phyloP scores from a whole-genome alignment of 2,888 invertebrate genomes.

The Drosophila quinaria region DNA sequence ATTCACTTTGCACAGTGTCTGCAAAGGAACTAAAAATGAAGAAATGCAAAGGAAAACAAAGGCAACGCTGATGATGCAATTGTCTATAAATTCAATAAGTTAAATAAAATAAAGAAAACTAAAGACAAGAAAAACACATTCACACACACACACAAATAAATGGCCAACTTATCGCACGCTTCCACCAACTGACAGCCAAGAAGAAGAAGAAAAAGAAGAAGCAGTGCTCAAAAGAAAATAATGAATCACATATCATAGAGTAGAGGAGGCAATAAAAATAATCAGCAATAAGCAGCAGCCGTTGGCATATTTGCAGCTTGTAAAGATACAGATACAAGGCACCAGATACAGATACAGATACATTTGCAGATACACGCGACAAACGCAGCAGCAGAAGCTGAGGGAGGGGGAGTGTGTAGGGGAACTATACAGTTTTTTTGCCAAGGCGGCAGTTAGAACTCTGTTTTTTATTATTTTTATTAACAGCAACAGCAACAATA shows the following conservation, averaged over 20 bases:
- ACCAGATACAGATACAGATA: constrained; percentile 53
- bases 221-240: constrained; percentile 45
- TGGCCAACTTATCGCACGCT: constrained; percentile 49
- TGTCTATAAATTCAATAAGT: constrained; percentile 52
- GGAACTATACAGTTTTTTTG: constrained; percentile 32
- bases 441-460: constrained; percentile 34
- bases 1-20: constrained; percentile 37
- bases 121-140: constrained; percentile 23
- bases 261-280: constrained; percentile 67
- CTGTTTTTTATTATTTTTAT: constrained; percentile 13
- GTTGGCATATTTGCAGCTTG: constrained; percentile 63
- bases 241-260: constrained; percentile 75
- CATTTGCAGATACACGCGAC: constrained; percentile 51
- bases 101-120: constrained; percentile 11
- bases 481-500: constrained; percentile 13
- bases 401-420: neutral
- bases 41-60: neutral
- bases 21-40: constrained; percentile 33
- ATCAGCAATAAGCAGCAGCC: constrained; percentile 70
- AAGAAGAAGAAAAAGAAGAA: constrained; percentile 15
- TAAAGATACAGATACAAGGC: constrained; percentile 55
- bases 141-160: constrained; percentile 22
- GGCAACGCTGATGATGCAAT: constrained; percentile 51
- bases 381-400: neutral
- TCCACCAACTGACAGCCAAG: constrained; percentile 25